Base-by-base conservation (phyloP, 2,113 vertebrate species). In the Sylvicapra grimmia region DNA sequence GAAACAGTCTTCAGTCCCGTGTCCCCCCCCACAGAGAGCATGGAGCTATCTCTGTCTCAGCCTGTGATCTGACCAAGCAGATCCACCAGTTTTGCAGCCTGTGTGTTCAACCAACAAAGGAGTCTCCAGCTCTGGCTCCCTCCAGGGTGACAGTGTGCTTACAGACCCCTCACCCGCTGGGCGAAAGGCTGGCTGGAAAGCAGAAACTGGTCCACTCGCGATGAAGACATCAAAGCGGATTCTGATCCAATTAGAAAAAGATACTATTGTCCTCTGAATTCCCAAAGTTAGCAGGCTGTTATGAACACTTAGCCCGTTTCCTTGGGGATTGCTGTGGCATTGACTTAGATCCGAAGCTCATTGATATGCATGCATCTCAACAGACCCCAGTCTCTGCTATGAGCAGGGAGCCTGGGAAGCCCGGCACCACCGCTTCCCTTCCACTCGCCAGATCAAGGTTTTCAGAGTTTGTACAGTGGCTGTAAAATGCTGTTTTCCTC, bases 161-260 rank as follows among this genome's bases (percentile, higher is more conserved):
- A 31, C 58, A 93, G 82, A 82, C 51, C 51, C 77, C 4, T 79
- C 29, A 25, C 21, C 51, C 83, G 6, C 83, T 13, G 9, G 36
- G 44, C 8, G 6, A 86, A 56, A 95, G 44, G 72, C 92, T 84
- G 91, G 59, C 91, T 5, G 72, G 88, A 94, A 75, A 54, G 51
- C 59, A 49, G 84, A 88, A 88, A 54, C 90, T 92, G 47, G 77
- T 96, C 90, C 93, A 91, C 93, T 96, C 68, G 63, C 94, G 82
- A 94, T 96, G 90, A 98, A 98, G 97, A 97, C 90, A 97, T 98
- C 97, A 97, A 97, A 97, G 93, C 14, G 29, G 88, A 96, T 98
- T 97, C 91, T 94, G 94, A 97, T 86, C 96, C 97, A 93, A 85
- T 98, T 98, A 98, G 95, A 96, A 98, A 96, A 98, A 77, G 82